Conservation (phyloP, 2,113 vertebrate species). For the Aptenodytes patagonicus region DNA sequence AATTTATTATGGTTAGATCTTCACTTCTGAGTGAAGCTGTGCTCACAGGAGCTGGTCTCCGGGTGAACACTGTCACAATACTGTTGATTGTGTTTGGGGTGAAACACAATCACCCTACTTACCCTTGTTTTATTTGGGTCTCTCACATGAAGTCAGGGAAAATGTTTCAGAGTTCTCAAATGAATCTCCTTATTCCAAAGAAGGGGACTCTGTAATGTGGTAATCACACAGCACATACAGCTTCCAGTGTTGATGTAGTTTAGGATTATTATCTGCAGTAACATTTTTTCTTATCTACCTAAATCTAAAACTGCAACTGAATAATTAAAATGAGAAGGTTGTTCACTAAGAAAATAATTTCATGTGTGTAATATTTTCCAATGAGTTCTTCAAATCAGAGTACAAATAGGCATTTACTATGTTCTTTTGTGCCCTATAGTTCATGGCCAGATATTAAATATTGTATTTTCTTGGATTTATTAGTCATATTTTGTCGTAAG, state of each 20-base stretch:
- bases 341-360: not conserved
- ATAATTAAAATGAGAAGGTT: not conserved
- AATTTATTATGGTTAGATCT: not conserved
- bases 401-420: not conserved
- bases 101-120: not conserved
- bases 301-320: not conserved
- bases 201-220: not conserved
- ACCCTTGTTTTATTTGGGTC: not conserved
- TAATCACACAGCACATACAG: not conserved
- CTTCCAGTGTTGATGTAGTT: not conserved
- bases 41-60: not conserved
- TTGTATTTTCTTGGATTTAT: not conserved
- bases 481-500: not conserved
- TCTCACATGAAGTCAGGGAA: not conserved
- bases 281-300: not conserved
- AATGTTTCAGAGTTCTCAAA: not conserved
- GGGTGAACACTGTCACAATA: not conserved
- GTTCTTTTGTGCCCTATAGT: not conserved
- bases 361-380: not conserved
- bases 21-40: not conserved
- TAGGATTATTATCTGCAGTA: not conserved
- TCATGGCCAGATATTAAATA: not conserved
- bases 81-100: not conserved
- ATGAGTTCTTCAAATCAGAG: not conserved
- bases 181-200: not conserved